Conservation (phyloP, 2,888 invertebrate species). For the Archips crataeganus region DNA sequence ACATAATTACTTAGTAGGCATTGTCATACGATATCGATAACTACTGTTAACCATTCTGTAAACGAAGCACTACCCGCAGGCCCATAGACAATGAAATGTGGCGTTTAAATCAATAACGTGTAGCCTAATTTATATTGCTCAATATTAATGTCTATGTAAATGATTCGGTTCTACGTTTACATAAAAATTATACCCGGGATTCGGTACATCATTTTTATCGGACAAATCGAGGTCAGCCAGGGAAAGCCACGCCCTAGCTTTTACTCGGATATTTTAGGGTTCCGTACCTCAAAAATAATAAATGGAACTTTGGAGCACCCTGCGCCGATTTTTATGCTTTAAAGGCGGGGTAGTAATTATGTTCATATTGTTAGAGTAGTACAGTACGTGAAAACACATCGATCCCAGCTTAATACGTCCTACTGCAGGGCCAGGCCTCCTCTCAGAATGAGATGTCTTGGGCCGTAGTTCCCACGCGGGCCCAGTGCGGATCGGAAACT, state of each 20-base stretch:
- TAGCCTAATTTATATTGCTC: constrained; percentile 30
- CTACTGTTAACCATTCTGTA: not conserved
- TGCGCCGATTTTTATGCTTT: not conserved
- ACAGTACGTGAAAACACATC: too few species aligned
- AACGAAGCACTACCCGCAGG: not conserved
- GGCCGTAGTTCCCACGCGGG: too few species aligned
- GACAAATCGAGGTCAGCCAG: constrained; percentile 34
- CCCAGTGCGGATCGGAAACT: too few species aligned
- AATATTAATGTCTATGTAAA: constrained; percentile 37
- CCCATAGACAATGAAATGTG: constrained; percentile 11
- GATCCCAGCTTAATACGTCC: too few species aligned
- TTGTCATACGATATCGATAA: too few species aligned
- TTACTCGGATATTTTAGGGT: constrained; percentile 10
- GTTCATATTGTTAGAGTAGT: too few species aligned
- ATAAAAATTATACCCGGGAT: constrained; percentile 31
- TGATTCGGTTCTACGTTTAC: constrained; percentile 28
- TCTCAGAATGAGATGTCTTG: too few species aligned
- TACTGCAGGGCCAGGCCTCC: too few species aligned
- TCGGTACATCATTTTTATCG: constrained; percentile 42
- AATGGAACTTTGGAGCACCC: too few species aligned
- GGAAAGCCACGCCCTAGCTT: constrained; percentile 20
- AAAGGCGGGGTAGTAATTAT: too few species aligned
- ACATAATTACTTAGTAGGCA: too few species aligned
- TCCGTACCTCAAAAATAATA: not conserved
- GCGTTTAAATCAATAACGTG: constrained; percentile 9